Conservation (phyloP, 2,888 invertebrate species). For the Crocallis elinguaria region DNA sequence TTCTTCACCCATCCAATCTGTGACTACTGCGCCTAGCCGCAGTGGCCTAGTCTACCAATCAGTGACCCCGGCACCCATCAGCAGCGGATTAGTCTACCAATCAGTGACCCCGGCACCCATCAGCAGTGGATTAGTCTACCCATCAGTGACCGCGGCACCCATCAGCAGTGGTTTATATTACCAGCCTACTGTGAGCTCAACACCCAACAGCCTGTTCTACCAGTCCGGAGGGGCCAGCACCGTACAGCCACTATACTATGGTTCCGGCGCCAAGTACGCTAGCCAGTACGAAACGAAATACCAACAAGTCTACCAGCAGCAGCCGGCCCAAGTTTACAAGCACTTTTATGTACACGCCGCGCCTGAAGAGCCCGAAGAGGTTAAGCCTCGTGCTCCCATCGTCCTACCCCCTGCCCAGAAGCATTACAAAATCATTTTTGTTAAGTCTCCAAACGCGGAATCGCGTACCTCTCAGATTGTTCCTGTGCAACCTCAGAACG, state of each 20-base stretch:
- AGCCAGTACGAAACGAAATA: slow-evolving; percentile 37
- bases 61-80: slow-evolving; percentile 19
- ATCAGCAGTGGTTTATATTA: slow-evolving; percentile 24
- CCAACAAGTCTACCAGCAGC: slow-evolving; percentile 87
- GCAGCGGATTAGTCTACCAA: slow-evolving; percentile 22
- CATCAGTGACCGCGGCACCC: slow-evolving; percentile 16
- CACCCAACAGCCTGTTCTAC: slow-evolving; percentile 14
- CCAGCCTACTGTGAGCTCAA: slow-evolving; percentile 17
- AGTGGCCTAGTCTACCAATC: slow-evolving; percentile 24
- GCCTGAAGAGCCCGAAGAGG: slow-evolving; percentile 78
- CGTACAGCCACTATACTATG: background rate
- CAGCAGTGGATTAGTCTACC: slow-evolving; percentile 21
- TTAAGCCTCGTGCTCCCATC: slow-evolving; percentile 84
- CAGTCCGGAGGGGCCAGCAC: background rate
- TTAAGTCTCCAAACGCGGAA: slow-evolving; percentile 87
- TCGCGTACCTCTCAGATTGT: slow-evolving; percentile 87
- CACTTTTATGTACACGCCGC: slow-evolving; percentile 79
- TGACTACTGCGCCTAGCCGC: slow-evolving; percentile 3
- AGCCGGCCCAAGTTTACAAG: slow-evolving; percentile 88
- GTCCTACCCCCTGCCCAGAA: slow-evolving; percentile 88
- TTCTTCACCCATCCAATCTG: background rate
- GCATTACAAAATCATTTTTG: slow-evolving; percentile 92
- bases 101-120: slow-evolving; percentile 21
- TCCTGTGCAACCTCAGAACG: slow-evolving; percentile 87
- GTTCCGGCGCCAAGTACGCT: slow-evolving; percentile 12